Percentiles rank a stretch among this genome's conserved stretches.
Evolutionary conservation across 2,113 vertebrate genomes (phyloP).

Genomic region (Hemibagrus wyckioides): DNA sequence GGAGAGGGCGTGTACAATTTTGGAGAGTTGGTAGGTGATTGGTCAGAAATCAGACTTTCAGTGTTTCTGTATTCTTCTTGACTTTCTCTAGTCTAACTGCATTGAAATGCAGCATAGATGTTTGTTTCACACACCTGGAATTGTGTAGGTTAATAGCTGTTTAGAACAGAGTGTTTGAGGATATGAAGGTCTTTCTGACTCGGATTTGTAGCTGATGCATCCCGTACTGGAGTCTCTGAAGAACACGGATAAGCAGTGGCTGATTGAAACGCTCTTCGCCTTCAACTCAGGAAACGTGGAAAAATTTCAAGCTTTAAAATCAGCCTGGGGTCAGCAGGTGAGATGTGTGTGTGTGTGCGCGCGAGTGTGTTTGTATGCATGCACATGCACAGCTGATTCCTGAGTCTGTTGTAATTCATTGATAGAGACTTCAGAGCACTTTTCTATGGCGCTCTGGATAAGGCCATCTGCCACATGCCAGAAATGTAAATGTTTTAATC

Average conservation of each 20-base stretch:
- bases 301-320: conserved; percentile 89
- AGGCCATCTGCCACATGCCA: too few species aligned
- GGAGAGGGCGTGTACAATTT: conserved; percentile 98
- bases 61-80: not conserved
- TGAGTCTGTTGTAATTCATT: not conserved
- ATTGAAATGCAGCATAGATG: not conserved
- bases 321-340: conserved; percentile 95
- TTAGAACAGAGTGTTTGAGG: not conserved
- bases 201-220: conserved; percentile 88
- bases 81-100: not conserved
- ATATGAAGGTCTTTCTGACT: not conserved
- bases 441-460: too few species aligned
- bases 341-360: conserved; percentile 25
- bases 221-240: conserved; percentile 92
- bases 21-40: conserved; percentile 85
- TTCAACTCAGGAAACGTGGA: conserved; percentile 96
- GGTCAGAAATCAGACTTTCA: not conserved
- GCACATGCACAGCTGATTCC: too few species aligned
- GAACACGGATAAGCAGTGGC: conserved; percentile 93
- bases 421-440: too few species aligned
- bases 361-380: not conserved
- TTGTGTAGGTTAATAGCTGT: not conserved
- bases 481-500: too few species aligned
- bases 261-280: conserved; percentile 93
- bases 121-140: not conserved